A percentile compares a stretch with the other conserved stretches of the same genome.
Evolutionary conservation across 2,113 vertebrate genomes (phyloP).

Genomic region (Peromyscus californicus): DNA sequence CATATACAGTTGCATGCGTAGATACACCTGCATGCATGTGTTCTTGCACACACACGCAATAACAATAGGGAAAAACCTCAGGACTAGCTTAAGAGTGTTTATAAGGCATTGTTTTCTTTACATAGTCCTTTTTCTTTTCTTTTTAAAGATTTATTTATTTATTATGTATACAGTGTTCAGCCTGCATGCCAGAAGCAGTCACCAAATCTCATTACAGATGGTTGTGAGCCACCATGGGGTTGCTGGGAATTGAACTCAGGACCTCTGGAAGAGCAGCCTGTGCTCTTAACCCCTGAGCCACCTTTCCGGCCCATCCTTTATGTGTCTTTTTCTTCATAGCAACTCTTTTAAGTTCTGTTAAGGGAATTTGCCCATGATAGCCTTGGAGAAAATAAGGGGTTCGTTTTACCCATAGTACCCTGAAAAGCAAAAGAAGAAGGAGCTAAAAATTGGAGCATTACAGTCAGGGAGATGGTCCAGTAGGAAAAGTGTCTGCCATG

Average conservation of each 20-base stretch:
- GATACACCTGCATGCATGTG: not conserved
- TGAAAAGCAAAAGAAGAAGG: not conserved
- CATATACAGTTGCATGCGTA: not conserved
- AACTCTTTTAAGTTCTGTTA: not conserved
- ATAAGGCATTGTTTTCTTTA: not conserved
- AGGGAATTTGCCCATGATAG: not conserved
- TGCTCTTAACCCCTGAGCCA: too few relatives aligned
- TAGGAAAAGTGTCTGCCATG: not conserved
- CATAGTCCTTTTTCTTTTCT: not conserved
- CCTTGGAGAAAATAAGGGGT: not conserved
- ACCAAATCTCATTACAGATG: too few relatives aligned
- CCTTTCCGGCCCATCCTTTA: too few relatives aligned
- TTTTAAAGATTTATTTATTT: too few relatives aligned
- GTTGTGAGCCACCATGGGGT: too few relatives aligned
- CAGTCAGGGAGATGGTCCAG: not conserved
- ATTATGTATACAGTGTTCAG: too few relatives aligned
- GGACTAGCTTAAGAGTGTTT: not conserved
- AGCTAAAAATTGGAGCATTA: not conserved
- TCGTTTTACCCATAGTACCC: not conserved
- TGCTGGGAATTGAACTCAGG: too few relatives aligned
- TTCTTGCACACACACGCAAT: not conserved
- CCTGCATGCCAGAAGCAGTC: too few relatives aligned
- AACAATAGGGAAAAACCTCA: not conserved
- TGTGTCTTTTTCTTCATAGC: not conserved
- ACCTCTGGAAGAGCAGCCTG: too few relatives aligned